Conservation (phyloP, 2,888 invertebrate genomes). For the Steinernema hermaphroditum region DNA sequence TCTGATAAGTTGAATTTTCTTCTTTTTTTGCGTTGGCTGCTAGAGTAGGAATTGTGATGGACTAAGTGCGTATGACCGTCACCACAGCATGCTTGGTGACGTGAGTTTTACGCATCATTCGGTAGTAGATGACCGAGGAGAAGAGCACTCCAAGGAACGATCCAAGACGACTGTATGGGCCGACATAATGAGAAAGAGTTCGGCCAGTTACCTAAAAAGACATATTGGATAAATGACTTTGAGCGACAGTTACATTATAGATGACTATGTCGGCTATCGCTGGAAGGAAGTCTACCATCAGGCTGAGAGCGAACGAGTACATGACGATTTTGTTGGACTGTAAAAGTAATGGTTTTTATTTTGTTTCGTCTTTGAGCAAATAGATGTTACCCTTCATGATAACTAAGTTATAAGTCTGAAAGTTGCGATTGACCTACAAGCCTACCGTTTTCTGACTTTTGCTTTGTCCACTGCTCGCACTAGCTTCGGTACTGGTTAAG, state of each 20-base stretch:
- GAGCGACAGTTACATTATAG: background rate
- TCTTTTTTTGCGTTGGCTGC: too few species aligned
- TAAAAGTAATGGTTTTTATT: background rate
- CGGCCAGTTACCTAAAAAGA: background rate
- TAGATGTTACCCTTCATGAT: too few species aligned
- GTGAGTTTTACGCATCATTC: background rate
- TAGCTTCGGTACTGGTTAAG: background rate
- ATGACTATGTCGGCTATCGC: background rate
- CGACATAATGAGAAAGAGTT: background rate
- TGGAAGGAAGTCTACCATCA: background rate
- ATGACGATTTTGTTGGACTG: slow-evolving; percentile 9
- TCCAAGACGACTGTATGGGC: slow-evolving; percentile 9
- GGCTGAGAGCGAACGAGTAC: background rate
- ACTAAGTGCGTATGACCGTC: too few species aligned
- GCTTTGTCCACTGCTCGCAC: too few species aligned
- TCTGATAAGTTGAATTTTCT: too few species aligned
- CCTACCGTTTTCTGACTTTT: slow-evolving; percentile 11
- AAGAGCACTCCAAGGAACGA: background rate
- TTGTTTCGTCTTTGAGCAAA: too few species aligned
- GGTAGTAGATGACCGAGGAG: background rate
- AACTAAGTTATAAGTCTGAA: too few species aligned
- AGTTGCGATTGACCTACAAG: background rate
- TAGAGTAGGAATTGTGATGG: too few species aligned
- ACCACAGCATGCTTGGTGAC: too few species aligned
- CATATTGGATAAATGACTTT: background rate